These are phyloP conservation scores for Microctonus aethiopoides DNA, from an alignment of 2,888 invertebrate species.

Conservation along the genomic window DNA sequence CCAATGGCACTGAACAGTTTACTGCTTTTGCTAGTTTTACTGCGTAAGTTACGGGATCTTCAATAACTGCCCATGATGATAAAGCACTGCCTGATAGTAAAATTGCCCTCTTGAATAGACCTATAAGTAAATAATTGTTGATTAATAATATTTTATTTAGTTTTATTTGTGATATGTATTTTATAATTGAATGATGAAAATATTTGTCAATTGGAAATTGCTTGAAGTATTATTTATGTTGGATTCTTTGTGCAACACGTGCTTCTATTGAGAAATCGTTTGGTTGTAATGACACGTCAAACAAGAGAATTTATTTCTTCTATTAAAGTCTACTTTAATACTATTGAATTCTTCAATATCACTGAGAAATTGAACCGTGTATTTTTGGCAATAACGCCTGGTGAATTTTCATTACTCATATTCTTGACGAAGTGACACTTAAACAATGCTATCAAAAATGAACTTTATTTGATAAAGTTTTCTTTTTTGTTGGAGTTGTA, in stretches of 20 bases:
- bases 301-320: slow-evolving; percentile 27
- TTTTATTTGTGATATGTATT: background rate
- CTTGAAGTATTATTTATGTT: background rate
- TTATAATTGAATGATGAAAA: background rate
- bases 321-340: slow-evolving; percentile 30
- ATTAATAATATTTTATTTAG: background rate
- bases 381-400: background rate
- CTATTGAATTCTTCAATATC: background rate
- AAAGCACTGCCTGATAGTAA: slow-evolving; percentile 88
- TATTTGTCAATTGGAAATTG: background rate
- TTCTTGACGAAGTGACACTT: background rate
- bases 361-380: background rate
- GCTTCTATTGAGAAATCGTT: background rate
- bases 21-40: slow-evolving; percentile 83
- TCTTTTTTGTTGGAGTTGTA: background rate
- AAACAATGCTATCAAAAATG: slow-evolving; percentile 18
- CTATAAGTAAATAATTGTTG: slow-evolving; percentile 65
- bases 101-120: slow-evolving; percentile 88
- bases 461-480: slow-evolving; percentile 17
- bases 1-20: slow-evolving; percentile 85
- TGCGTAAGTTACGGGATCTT: slow-evolving; percentile 86
- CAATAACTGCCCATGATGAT: slow-evolving; percentile 90
- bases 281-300: background rate
- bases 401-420: slow-evolving; percentile 6
- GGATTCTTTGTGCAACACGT: background rate